Base-by-base conservation (phyloP, 1,140 invertebrate genomes). In the silkworm (Bombyx mori) region DNA sequence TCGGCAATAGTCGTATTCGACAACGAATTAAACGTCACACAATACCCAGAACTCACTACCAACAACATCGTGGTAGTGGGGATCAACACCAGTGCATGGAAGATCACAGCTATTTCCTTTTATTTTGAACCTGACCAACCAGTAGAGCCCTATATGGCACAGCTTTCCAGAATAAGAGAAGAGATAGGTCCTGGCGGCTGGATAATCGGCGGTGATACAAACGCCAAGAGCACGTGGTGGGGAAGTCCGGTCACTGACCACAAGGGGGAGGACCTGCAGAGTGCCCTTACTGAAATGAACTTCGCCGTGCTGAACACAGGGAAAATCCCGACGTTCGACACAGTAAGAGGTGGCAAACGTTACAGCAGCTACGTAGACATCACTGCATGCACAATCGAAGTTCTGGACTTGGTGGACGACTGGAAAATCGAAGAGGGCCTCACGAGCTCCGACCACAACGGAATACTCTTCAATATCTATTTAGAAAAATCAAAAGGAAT, bases 61-160 rank as follows among this genome's bases (percentile, higher is more conserved):
- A 7, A 35, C 7, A 44, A 54, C n/a, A 54, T 54, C 8, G 42
- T n/a, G 2, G 43, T 43, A 44, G n/a, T 18, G 6, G 12, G n/a
- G 6, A 54, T 54, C 6, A 7, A 12, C 3, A 54, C 52, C n/a
- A 35, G 6, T 12, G 3, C 10, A 6, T 3, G 7, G 2, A 52
- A 52, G 7, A 52, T 52, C 3, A 26, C 9, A 42, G n/a, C 42
- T 26, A 52, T 52, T 10, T 52, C 51, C 1, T 9, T 52, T 22
- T 52, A 52, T 35, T 52, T 52, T 42, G 51, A 52, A 52, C 12
- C 7, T 1, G 10, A 12, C 12, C 10, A 52, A 26, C 51, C 51
- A 1, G 1, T 52, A 8, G 35, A 12, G 5, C 51, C 18, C 22
- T 52, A 52, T 42, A 7, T 52, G 42, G 9, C 18, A 6, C 6